These are phyloP conservation scores for Ectropis crepuscularia DNA, from an alignment of 2,888 invertebrate genomes.

Conservation along the genomic window DNA sequence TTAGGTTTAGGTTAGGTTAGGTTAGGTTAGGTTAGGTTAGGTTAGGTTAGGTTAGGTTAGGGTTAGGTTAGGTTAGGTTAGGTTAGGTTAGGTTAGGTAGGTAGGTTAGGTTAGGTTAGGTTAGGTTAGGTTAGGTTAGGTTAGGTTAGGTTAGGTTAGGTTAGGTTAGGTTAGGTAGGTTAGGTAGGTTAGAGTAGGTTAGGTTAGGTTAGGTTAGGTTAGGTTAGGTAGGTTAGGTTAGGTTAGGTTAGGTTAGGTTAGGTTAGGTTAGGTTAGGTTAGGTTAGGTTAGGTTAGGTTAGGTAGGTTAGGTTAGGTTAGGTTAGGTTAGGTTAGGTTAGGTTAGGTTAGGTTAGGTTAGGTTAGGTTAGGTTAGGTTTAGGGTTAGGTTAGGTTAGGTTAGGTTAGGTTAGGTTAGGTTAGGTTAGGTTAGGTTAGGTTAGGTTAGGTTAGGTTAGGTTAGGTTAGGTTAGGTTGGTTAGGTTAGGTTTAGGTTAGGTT, in stretches of 20 bases:
- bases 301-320: conserved; percentile 40
- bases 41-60: conserved; percentile 3
- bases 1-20: conserved; percentile 37
- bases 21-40: conserved; percentile 25
- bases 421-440: conserved; percentile 40
- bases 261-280: conserved; percentile 41
- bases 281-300: conserved; percentile 38
- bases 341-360: conserved; percentile 37
- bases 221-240: conserved; percentile 36
- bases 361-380: conserved; percentile 39
- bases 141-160: conserved; percentile 41
- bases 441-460: conserved; percentile 38
- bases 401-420: conserved; percentile 39
- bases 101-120: conserved; percentile 29
- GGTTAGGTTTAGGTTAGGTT: conserved; percentile 38
- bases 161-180: conserved; percentile 40
- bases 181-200: conserved; percentile 32
- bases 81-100: conserved; percentile 6
- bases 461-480: conserved; percentile 38
- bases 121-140: conserved; percentile 42
- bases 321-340: conserved; percentile 35
- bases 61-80: conserved; percentile 9
- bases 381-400: conserved; percentile 38
- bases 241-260: conserved; percentile 40
- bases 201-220: conserved; percentile 38